Percentiles rank a stretch among this genome's conserved stretches.
Evolutionary conservation across 2,888 invertebrate genomes (phyloP).

Genomic region (Drosophila seclusa): DNA sequence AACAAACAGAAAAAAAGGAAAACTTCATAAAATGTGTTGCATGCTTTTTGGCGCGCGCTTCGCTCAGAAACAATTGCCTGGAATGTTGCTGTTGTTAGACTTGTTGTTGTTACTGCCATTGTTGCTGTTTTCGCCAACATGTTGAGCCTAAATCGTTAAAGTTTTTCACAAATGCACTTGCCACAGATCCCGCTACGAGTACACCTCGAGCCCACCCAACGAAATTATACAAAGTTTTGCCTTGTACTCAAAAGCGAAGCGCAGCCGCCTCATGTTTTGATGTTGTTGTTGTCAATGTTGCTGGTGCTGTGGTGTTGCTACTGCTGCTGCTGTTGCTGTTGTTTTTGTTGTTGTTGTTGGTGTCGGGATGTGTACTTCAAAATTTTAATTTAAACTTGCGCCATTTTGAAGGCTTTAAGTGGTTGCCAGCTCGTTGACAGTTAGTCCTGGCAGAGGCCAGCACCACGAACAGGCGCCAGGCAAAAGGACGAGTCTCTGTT

Average conservation of each 20-base stretch:
- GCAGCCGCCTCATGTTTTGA: slow-evolving; percentile 56
- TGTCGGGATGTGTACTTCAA: slow-evolving; percentile 75
- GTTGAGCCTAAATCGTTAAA: slow-evolving; percentile 84
- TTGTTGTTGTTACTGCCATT: slow-evolving; percentile 41
- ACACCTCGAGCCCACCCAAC: slow-evolving; percentile 24
- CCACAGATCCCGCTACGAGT: slow-evolving; percentile 61
- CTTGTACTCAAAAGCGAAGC: slow-evolving; percentile 63
- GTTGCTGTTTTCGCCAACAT: slow-evolving; percentile 67
- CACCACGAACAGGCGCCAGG: slow-evolving; percentile 21
- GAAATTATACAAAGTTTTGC: slow-evolving; percentile 79
- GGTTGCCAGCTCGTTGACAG: slow-evolving; percentile 82
- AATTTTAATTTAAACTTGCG: slow-evolving; percentile 82
- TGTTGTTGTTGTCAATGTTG: slow-evolving; percentile 42
- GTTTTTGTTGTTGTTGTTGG: slow-evolving; percentile 47
- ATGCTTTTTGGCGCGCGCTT: slow-evolving; percentile 59
- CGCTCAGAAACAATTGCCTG: slow-evolving; percentile 65
- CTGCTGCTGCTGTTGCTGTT: slow-evolving; percentile 8
- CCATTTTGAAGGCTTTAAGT: slow-evolving; percentile 82
- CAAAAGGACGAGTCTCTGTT: slow-evolving; percentile 39
- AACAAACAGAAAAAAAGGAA: slow-evolving; percentile 24
- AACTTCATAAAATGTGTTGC: slow-evolving; percentile 75
- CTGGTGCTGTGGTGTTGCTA: slow-evolving; percentile 25
- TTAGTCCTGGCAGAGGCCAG: slow-evolving; percentile 69
- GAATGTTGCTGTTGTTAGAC: slow-evolving; percentile 43
- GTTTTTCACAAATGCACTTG: slow-evolving; percentile 77